phyloP scores from a whole-genome alignment of 2,113 vertebrate species.

The Dicerorhinus sumatrensis region DNA sequence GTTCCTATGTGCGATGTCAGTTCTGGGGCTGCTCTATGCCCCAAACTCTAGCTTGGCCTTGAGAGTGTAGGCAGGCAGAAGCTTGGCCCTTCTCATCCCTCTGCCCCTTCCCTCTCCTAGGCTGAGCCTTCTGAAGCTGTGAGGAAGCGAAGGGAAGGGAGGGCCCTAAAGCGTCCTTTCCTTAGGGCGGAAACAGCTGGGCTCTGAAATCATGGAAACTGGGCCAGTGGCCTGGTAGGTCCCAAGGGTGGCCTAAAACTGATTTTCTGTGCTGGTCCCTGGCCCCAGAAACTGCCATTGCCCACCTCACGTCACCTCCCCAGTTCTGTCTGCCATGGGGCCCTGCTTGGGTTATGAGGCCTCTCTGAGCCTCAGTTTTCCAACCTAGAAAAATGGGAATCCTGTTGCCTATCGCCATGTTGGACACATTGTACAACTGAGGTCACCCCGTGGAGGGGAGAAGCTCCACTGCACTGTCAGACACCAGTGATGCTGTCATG shows the following conservation, averaged over 20 bases:
- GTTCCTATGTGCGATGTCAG: not conserved
- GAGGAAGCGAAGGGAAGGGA: not conserved
- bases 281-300: not conserved
- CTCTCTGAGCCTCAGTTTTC: conserved; percentile 14
- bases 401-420: not conserved
- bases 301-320: not conserved
- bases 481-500: not conserved
- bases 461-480: not conserved
- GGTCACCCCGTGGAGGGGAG: not conserved
- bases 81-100: not conserved
- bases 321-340: not conserved
- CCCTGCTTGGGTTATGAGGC: not conserved
- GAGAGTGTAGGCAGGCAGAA: not conserved
- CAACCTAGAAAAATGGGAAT: not conserved
- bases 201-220: not conserved
- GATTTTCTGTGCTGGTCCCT: not conserved
- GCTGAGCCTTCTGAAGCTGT: not conserved
- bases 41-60: not conserved
- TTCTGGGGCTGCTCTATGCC: not conserved
- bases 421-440: not conserved
- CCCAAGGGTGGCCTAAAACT: not conserved
- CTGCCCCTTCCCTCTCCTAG: not conserved
- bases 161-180: not conserved
- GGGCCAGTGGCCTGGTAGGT: not conserved
- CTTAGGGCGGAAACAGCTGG: not conserved